phyloP scores from a whole-genome alignment of 2,113 vertebrate species.

The Sinocyclocheilus maitianheensis region DNA sequence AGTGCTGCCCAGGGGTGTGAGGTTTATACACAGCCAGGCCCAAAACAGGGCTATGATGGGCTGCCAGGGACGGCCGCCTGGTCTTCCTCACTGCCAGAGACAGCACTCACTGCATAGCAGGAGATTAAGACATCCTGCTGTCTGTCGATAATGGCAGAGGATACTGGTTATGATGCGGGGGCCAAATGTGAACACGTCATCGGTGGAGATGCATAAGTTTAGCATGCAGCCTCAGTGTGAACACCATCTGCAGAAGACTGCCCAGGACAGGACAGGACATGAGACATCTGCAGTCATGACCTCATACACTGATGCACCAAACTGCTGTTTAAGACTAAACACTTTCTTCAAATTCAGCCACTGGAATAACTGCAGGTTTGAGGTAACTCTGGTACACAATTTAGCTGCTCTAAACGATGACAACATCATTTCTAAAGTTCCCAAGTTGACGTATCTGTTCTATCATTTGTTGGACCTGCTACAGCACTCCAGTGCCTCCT shows the following conservation, averaged over 20 bases:
- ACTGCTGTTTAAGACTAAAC: not conserved
- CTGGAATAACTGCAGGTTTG: not conserved
- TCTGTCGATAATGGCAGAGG: constrained; percentile 65
- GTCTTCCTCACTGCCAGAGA: constrained; percentile 63
- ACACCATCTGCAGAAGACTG: constrained; percentile 20
- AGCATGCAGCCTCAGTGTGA: not conserved
- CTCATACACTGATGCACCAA: not conserved
- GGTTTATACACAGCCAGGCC: constrained; percentile 58
- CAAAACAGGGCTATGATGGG: constrained; percentile 69
- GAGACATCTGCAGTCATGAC: constrained; percentile 16
- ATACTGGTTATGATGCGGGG: constrained; percentile 45
- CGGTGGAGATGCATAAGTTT: constrained; percentile 15
- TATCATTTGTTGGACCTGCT: not conserved
- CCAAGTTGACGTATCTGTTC: not conserved
- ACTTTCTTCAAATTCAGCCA: not conserved
- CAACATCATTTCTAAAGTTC: not conserved
- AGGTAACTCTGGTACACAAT: not conserved
- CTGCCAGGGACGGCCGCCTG: constrained; percentile 69
- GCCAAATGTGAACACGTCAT: constrained; percentile 51
- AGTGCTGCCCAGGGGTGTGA: constrained; percentile 66
- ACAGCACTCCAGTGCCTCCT: not conserved
- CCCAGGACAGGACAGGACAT: not conserved
- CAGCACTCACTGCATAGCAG: constrained; percentile 61
- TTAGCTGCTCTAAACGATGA: not conserved
- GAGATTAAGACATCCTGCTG: constrained; percentile 73